phyloP scores from a whole-genome alignment of 2,797 vertebrate species.

The Acridotheres tristis region DNA sequence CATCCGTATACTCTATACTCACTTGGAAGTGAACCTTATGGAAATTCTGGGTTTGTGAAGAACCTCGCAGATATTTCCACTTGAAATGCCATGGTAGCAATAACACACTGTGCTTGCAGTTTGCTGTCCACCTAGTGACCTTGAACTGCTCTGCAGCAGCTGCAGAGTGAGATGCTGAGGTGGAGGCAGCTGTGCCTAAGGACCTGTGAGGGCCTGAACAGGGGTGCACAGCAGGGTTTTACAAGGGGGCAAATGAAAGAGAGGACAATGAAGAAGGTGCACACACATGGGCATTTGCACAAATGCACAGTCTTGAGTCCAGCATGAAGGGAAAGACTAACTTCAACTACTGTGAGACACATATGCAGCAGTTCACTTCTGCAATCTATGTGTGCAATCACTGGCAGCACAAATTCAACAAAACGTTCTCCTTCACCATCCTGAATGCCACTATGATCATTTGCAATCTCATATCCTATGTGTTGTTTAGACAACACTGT shows the following conservation, averaged over 20 bases:
- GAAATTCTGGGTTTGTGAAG: conserved; percentile 58
- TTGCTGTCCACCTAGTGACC: conserved; percentile 39
- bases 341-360: not conserved
- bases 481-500: not conserved
- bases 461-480: not conserved
- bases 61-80: conserved; percentile 61
- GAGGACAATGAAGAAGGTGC: not conserved
- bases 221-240: not conserved
- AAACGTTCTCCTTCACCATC: not conserved
- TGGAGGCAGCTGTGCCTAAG: not conserved
- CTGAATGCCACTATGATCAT: not conserved
- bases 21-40: conserved; percentile 52
- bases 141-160: not conserved
- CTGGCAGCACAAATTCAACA: not conserved
- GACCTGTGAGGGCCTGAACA: fast-evolving
- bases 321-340: not conserved
- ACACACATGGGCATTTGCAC: not conserved
- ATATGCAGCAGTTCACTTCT: not conserved
- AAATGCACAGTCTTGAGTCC: not conserved
- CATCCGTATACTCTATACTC: conserved; percentile 26
- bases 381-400: not conserved
- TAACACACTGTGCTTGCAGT: conserved; percentile 4
- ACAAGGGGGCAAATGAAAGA: not conserved
- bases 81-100: conserved; percentile 51
- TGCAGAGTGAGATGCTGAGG: not conserved